A percentile compares a stretch with the other conserved stretches of the same genome.
Conservation (phyloP, 2,797 vertebrate species). For the Tenualosa ilisha region DNA sequence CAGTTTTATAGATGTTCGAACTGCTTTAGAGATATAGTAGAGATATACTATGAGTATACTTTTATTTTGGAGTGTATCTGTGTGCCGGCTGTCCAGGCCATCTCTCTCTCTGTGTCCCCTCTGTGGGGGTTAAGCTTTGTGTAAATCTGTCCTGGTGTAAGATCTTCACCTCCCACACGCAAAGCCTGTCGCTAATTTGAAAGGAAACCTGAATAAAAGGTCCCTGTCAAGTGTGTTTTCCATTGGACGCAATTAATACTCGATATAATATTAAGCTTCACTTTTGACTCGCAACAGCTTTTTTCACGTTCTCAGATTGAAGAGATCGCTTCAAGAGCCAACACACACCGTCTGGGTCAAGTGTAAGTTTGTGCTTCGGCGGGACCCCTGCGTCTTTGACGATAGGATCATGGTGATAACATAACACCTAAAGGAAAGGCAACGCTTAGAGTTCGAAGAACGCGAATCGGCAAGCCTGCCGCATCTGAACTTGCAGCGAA, state of each 20-base stretch:
- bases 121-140: background rate
- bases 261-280: background rate
- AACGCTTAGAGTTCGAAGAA: background rate
- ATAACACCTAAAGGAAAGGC: background rate
- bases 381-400: constrained; percentile 10
- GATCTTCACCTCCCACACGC: background rate
- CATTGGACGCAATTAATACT: constrained; percentile 15
- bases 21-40: background rate
- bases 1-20: background rate
- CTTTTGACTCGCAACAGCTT: background rate
- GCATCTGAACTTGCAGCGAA: constrained; percentile 59
- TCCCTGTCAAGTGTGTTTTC: background rate
- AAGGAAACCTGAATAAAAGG: background rate
- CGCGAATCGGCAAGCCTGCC: constrained; percentile 47
- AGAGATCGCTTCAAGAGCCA: background rate
- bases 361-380: constrained; percentile 5
- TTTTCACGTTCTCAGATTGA: background rate
- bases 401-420: constrained; percentile 14
- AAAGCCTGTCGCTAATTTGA: constrained; percentile 1
- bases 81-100: background rate
- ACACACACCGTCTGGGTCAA: constrained; percentile 5
- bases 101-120: background rate
- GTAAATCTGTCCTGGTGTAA: background rate
- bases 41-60: background rate
- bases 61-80: background rate